These are phyloP conservation scores for Doryteuthis pealeii DNA, from an alignment of 1,140 invertebrate species.

Conservation along the genomic window DNA sequence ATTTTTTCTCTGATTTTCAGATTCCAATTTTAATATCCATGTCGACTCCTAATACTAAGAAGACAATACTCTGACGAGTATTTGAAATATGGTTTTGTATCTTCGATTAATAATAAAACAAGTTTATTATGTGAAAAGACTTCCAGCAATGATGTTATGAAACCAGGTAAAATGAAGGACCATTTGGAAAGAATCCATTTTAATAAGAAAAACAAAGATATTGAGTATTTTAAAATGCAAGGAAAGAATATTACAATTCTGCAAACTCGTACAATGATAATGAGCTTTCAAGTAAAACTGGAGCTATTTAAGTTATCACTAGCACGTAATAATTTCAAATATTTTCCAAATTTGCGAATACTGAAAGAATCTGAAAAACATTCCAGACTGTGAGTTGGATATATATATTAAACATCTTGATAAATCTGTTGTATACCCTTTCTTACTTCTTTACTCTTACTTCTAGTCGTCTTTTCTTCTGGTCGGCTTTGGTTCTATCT, in stretches of 20 bases:
- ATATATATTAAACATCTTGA: not conserved
- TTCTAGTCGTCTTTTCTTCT: no score
- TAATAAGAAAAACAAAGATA: slow-evolving; percentile 8
- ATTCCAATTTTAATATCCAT: no score
- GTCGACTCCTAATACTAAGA: no score
- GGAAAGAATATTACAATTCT: slow-evolving; percentile 2
- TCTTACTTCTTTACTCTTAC: no score
- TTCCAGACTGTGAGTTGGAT: not conserved
- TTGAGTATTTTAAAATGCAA: slow-evolving; percentile 8
- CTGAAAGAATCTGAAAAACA: not conserved
- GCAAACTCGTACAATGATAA: not conserved
- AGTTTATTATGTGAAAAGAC: slow-evolving; percentile 6
- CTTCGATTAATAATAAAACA: not conserved
- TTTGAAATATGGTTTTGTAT: not conserved
- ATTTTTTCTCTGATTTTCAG: no score
- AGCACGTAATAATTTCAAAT: not conserved
- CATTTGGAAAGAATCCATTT: slow-evolving; percentile 3
- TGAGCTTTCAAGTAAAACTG: slow-evolving; percentile 3
- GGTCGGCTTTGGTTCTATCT: no score
- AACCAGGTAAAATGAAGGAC: not conserved
- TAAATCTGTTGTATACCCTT: not conserved
- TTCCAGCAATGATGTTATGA: slow-evolving; percentile 8
- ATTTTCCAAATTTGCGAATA: not conserved
- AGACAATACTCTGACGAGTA: slow-evolving; percentile 3
- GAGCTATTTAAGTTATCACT: not conserved